Percentiles rank a stretch among this genome's conserved stretches.
Evolutionary conservation across 2,888 invertebrate genomes (phyloP).

Genomic region (Sesia apiformis): DNA sequence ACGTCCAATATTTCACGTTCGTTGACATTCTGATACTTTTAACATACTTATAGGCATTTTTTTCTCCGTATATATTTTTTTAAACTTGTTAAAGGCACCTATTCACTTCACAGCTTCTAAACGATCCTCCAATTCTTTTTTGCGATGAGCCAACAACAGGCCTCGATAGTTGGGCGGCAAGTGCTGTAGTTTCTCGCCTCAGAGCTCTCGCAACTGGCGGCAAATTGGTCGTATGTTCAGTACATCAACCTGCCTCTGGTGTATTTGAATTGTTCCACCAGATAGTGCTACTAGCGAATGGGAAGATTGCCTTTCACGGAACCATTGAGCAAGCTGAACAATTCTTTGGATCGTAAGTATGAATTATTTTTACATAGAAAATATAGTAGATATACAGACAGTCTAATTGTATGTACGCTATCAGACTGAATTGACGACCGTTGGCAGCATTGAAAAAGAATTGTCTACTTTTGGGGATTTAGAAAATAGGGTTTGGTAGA

Average conservation of each 20-base stretch:
- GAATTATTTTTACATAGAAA: not conserved
- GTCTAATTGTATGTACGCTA: not conserved
- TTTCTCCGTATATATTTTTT: too few species aligned
- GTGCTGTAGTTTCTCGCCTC: constrained; percentile 82
- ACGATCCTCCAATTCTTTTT: constrained; percentile 91
- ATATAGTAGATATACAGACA: too few species aligned
- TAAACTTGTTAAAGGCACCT: not conserved
- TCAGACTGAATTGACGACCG: not conserved
- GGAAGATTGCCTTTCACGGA: constrained; percentile 86
- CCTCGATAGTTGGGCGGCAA: constrained; percentile 91
- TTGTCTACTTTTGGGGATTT: too few species aligned
- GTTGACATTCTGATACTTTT: too few species aligned
- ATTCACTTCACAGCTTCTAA: constrained; percentile 78
- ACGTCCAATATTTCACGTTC: too few species aligned
- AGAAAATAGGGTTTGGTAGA: too few species aligned
- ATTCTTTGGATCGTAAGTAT: constrained; percentile 80
- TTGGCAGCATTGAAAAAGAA: too few species aligned
- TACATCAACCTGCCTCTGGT: constrained; percentile 94
- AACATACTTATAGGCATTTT: too few species aligned
- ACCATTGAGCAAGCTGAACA: constrained; percentile 78
- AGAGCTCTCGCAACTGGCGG: constrained; percentile 78
- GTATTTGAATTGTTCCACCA: constrained; percentile 88
- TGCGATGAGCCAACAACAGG: constrained; percentile 97
- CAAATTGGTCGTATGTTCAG: constrained; percentile 88
- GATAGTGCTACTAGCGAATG: constrained; percentile 84